Conservation (phyloP, 2,797 vertebrate species). For the Halcyon leucocephala region DNA sequence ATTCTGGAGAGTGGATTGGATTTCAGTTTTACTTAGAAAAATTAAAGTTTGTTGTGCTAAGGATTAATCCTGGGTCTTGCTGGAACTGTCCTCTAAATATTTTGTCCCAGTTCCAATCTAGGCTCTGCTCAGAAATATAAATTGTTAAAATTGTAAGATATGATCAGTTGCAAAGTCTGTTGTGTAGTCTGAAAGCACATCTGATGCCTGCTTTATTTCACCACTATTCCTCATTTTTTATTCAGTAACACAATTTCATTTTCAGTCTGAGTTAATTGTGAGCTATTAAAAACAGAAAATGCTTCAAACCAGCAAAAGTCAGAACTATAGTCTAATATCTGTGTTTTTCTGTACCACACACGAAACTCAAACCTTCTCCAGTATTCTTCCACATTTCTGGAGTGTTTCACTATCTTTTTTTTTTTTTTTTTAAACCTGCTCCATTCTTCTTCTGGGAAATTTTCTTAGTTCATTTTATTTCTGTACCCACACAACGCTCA, state of each 20-base stretch:
- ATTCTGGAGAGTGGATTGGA: background rate
- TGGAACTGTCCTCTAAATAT: background rate
- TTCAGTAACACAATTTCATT: background rate
- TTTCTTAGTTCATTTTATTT: background rate
- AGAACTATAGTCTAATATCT: background rate
- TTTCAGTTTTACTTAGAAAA: background rate
- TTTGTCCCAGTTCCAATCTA: background rate
- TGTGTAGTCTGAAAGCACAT: background rate
- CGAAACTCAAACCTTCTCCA: background rate
- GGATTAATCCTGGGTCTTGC: background rate
- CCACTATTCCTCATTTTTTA: background rate
- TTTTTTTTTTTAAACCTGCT: background rate
- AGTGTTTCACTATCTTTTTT: background rate
- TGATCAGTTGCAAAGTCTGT: background rate
- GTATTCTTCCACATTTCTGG: background rate
- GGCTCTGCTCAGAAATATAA: background rate
- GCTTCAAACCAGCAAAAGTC: background rate
- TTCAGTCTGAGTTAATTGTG: background rate
- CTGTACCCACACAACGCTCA: background rate
- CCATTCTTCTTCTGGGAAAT: background rate
- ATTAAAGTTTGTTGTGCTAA: background rate
- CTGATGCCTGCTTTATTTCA: slow-evolving; percentile 1
- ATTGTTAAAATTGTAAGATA: background rate
- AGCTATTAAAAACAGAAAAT: background rate
- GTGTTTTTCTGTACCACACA: background rate